A percentile compares a stretch with the other conserved stretches of the same genome.
Evolutionary conservation across 1,140 invertebrate species (phyloP).

Genomic region (Druon quercuslanigerum): DNA sequence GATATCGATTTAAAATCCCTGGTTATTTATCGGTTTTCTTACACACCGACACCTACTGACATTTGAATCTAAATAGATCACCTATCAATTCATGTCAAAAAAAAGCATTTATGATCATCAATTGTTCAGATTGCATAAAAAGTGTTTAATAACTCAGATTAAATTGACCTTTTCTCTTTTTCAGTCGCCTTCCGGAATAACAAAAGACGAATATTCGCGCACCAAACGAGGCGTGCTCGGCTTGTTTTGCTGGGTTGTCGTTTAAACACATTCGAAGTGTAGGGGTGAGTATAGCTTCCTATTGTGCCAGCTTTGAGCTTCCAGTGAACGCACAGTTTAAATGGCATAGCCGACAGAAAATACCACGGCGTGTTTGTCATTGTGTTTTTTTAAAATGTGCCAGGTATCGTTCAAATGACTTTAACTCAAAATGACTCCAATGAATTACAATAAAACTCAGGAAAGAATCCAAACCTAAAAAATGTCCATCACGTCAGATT

Average conservation of each 20-base stretch:
- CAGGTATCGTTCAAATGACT: neutral
- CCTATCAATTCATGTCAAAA: neutral
- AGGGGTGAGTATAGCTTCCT: conserved; percentile 13
- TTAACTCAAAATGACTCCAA: neutral
- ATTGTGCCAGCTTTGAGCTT: conserved; percentile 28
- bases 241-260: conserved; percentile 23
- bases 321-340: conserved; percentile 16
- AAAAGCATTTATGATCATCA: neutral
- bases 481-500: neutral
- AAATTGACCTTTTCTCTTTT: conserved; percentile 18
- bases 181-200: conserved; percentile 13
- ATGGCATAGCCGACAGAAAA: conserved; percentile 4
- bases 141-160: conserved; percentile 8
- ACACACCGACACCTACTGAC: neutral
- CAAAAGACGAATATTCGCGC: conserved; percentile 27
- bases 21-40: neutral
- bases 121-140: neutral
- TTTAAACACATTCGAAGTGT: conserved; percentile 12
- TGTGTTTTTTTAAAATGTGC: conserved; percentile 13
- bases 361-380: neutral
- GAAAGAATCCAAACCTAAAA: neutral
- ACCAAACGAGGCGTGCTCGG: conserved; percentile 22
- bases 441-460: neutral
- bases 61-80: neutral
- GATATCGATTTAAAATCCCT: neutral